Base-by-base conservation (phyloP, 2,888 invertebrate species). In the Therioaphis trifolii region DNA sequence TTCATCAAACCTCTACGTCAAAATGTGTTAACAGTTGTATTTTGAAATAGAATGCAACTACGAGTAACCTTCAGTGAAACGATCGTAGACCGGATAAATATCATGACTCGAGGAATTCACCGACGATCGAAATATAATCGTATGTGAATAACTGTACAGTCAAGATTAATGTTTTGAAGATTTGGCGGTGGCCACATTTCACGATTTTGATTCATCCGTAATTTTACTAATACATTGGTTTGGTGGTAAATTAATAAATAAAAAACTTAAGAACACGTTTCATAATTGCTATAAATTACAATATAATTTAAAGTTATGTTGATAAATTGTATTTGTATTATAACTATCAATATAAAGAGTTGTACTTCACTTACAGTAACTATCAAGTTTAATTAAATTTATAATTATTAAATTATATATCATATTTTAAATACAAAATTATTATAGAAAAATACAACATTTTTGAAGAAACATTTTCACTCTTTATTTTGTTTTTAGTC, bases 61-160 rank as follows among this genome's bases (percentile, higher is more conserved):
- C 18, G 66, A 52, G 66, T 40, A 29, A 35, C 66, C 49, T 77
- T 29, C 49, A 15, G 18, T 43, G 21, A 72, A 29, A 15, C 29
- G 18, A 35, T 55, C 49, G 46, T 63, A 29, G 29, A 61, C 46
- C 46, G 61, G 71, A 80, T 61, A 58, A 80, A 72, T 58, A 21
- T 61, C 46, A 72, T 2, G 61, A 49, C 29, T 29, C 46, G 5
- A 61, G 14, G 46, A 61, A 71, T 61, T 72, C 58, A 2, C 61
- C n/a, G 80, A 72, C 27, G 29, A 80, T 71, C 68, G 21, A 79
- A 79, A 69, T 79, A 58, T 78, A 68, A 78, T 58, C 69, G 58
- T 66, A 49, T 11, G n/a, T n/a, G 14, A 52, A 69, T 79, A 55
- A 55, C 69, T 69, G 55, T 69, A 43, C 55, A 49, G 55, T n/a